Percentiles rank a stretch among this genome's conserved stretches.
Conservation (phyloP, 2,888 invertebrate species). For the Drosophila kambysellisi region DNA sequence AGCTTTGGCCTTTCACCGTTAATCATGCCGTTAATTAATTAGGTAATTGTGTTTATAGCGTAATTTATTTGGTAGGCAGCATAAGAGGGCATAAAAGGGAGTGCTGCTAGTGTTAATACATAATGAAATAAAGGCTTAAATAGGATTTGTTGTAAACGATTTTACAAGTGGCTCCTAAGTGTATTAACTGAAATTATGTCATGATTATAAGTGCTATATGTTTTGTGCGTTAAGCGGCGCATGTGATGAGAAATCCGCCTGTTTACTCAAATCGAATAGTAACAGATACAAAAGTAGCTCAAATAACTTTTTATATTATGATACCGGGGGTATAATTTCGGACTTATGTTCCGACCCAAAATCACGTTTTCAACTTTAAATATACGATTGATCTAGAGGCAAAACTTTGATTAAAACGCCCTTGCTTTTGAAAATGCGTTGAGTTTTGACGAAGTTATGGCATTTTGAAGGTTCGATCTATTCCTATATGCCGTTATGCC, state of each 20-base stretch:
- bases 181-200: conserved; percentile 26
- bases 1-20: conserved; percentile 32
- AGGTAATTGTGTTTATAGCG: conserved; percentile 66
- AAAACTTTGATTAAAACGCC: too few species aligned
- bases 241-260: not conserved
- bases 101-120: conserved; percentile 49
- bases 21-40: conserved; percentile 72
- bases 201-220: conserved; percentile 4
- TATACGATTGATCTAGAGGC: too few species aligned
- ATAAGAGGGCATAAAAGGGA: not conserved
- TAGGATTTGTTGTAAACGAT: conserved; percentile 38
- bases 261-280: not conserved
- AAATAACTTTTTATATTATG: not conserved
- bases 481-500: too few species aligned
- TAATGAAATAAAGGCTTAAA: conserved; percentile 68
- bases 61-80: conserved; percentile 46
- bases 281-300: not conserved
- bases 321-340: too few species aligned
- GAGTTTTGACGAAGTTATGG: too few species aligned
- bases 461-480: too few species aligned
- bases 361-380: too few species aligned
- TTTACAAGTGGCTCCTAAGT: conserved; percentile 39
- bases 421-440: too few species aligned
- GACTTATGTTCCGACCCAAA: too few species aligned
- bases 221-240: not conserved